Conservation (phyloP, 2,113 vertebrate species). For the Pao palembangensis region DNA sequence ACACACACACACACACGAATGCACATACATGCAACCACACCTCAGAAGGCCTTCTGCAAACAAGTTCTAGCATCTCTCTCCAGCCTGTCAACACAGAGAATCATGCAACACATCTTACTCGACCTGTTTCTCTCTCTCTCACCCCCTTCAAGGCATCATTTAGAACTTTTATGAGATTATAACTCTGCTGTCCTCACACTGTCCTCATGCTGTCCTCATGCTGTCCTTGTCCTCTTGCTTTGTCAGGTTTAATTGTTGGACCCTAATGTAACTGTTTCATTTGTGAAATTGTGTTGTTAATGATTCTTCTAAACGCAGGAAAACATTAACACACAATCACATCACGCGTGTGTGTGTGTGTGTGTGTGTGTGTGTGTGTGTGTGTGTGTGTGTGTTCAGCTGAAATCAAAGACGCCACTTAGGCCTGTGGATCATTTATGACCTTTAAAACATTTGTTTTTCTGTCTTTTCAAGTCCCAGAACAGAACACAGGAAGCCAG, state of each 20-base stretch:
- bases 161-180: neutral
- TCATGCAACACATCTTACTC: constrained; percentile 50
- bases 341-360: neutral
- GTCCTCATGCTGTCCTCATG: neutral
- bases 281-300: neutral
- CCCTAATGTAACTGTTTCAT: neutral
- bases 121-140: constrained; percentile 33
- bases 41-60: constrained; percentile 52
- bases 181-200: neutral
- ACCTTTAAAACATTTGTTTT: too few relatives aligned
- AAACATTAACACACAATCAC: neutral
- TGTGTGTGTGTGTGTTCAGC: neutral
- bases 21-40: constrained; percentile 27
- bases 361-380: too few relatives aligned
- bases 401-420: neutral
- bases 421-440: too few relatives aligned
- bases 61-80: constrained; percentile 73
- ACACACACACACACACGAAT: constrained; percentile 23
- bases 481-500: neutral
- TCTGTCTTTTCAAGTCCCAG: neutral
- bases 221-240: neutral
- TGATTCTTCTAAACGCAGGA: neutral
- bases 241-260: neutral
- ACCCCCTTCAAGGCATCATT: neutral
- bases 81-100: constrained; percentile 56